Evolutionary conservation across 2,113 vertebrate genomes (phyloP).

Genomic region (Mormoops blainvillei): DNA sequence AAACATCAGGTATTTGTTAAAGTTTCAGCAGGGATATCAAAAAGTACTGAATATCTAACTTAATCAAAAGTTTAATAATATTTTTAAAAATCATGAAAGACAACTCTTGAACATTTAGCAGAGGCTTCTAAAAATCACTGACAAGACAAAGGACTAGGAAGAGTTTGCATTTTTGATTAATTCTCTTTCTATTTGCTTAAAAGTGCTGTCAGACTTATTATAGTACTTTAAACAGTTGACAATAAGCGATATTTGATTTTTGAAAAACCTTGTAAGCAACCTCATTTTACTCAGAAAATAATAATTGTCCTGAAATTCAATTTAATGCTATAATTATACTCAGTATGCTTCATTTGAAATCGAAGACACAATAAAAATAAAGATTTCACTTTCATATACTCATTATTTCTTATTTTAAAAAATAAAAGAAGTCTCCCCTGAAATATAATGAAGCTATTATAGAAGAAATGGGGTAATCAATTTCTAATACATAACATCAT

Average conservation of each 20-base stretch:
- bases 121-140: not conserved
- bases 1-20: not conserved
- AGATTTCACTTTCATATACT: conserved; percentile 55
- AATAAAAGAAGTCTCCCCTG: conserved; percentile 58
- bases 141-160: not conserved
- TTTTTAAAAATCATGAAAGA: not conserved
- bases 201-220: not conserved
- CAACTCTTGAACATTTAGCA: not conserved
- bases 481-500: conserved; percentile 76
- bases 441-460: conserved; percentile 77
- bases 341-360: conserved; percentile 67
- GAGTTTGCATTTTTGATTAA: not conserved
- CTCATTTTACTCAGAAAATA: conserved; percentile 67
- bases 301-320: conserved; percentile 55
- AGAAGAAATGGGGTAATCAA: conserved; percentile 75
- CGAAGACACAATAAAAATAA: conserved; percentile 65
- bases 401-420: conserved; percentile 73
- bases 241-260: conserved; percentile 34
- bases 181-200: not conserved
- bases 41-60: not conserved
- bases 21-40: not conserved
- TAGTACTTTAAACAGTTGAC: conserved; percentile 19
- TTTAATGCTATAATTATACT: conserved; percentile 66
- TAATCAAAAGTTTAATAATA: not conserved
- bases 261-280: conserved; percentile 22